These are phyloP conservation scores for Whitmania pigra DNA, from an alignment of 1,140 invertebrate genomes.

Conservation along the genomic window DNA sequence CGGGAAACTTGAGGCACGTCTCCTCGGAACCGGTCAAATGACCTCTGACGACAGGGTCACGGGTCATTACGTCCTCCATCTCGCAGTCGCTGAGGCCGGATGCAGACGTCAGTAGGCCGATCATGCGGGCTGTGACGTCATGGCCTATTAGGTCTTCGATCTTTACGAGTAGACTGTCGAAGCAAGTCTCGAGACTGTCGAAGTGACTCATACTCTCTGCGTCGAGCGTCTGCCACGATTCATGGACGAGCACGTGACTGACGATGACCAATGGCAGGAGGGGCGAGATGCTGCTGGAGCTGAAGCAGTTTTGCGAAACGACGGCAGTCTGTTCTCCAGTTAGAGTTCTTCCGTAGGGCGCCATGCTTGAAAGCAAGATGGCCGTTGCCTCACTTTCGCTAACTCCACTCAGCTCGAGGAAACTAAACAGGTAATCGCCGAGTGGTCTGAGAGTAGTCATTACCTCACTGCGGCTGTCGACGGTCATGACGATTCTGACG, in stretches of 20 bases:
- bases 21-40: neutral
- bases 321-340: neutral
- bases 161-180: neutral
- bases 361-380: constrained; percentile 10
- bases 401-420: neutral
- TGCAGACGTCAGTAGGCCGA: neutral
- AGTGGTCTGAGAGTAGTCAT: neutral
- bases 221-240: neutral
- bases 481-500: neutral
- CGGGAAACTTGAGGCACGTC: neutral
- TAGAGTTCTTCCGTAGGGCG: neutral
- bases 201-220: neutral
- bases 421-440: neutral
- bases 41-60: neutral
- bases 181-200: neutral
- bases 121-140: neutral
- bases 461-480: neutral
- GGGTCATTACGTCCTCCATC: neutral
- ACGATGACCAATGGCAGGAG: neutral
- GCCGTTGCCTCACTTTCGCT: neutral
- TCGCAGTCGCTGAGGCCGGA: neutral
- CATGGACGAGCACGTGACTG: neutral
- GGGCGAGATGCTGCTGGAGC: neutral
- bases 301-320: neutral
- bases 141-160: neutral